Conservation (phyloP, 1,140 invertebrate genomes). For the Tetranychus urticae region DNA sequence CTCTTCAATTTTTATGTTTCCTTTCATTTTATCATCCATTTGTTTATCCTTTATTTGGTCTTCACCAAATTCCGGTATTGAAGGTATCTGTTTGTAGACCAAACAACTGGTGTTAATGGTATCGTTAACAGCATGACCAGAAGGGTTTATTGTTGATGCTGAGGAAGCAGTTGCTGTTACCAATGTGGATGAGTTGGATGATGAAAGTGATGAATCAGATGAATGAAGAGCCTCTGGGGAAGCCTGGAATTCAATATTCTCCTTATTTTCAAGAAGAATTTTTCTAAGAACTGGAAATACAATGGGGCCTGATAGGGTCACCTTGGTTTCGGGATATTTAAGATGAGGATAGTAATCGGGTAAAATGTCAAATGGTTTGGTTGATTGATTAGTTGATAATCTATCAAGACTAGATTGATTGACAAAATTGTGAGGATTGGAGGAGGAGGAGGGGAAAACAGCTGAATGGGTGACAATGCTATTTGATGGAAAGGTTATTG, state of each 20-base stretch:
- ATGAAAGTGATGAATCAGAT: too few species aligned
- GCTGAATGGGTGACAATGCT: too few species aligned
- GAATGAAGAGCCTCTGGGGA: too few species aligned
- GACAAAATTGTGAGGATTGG: too few species aligned
- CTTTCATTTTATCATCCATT: background rate
- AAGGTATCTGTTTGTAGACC: background rate
- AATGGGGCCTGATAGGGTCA: conserved; percentile 4
- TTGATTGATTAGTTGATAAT: background rate
- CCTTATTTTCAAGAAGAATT: background rate
- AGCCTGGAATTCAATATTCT: conserved; percentile 2
- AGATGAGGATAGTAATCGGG: conserved; percentile 8
- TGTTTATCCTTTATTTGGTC: background rate
- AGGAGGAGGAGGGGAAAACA: too few species aligned
- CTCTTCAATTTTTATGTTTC: too few species aligned
- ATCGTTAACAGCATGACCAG: background rate
- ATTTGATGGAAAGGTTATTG: too few species aligned
- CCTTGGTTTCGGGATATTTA: conserved; percentile 1
- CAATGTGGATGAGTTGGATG: too few species aligned
- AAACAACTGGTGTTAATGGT: background rate
- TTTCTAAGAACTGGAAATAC: conserved; percentile 6
- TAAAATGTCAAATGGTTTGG: conserved; percentile 5
- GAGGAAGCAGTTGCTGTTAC: too few species aligned
- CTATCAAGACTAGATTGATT: too few species aligned
- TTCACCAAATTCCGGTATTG: background rate
- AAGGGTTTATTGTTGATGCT: background rate